Base-by-base conservation (phyloP, 2,797 vertebrate genomes). In the Tauraco hartlaubi region DNA sequence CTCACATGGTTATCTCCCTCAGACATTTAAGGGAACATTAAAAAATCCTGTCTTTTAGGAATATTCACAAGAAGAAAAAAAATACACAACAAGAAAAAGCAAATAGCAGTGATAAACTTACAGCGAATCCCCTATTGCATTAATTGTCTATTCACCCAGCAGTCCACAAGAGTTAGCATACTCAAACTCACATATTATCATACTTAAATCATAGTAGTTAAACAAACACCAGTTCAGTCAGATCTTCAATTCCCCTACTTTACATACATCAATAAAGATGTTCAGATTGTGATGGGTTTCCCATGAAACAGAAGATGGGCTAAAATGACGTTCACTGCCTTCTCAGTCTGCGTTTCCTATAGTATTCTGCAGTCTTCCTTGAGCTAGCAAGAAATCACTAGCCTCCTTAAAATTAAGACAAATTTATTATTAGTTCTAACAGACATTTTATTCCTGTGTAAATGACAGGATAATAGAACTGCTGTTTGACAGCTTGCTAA, bases 401-500 rank as follows among this genome's bases (percentile, higher is more conserved):
- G 58, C 18, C 81, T 93, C 48, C 75, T 80, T 78, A 81, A 96
- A 94, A 95, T 85, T 54, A 96, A 95, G 72, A 81, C 68, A 90
- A 92, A 95, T 83, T 95, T 96, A 96, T 96, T 97, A 95, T 94
- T 91, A 92, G 83, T 89, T 95, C 68, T 46, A 91, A 93, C 91
- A 97, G 96, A 97, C 94, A 81, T 89, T 92, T 94, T 95, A 95
- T 95, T 97, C 94, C 80, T 95, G 88, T 92, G 84, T 59, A 96
- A 94, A 92, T 96, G 95, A 93, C 95, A 96, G 72, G 92, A 80
- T 96, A 94, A 96, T 95, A 95, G 83, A 95, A 85, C 62, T 83
- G 80, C 76, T 96, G 94, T 95, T 97, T 97, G 97, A 96, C 95
- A 96, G 90, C 90, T 90, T 95, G 78, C 90, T 92, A 77, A 90